A percentile compares a stretch with the other conserved stretches of the same genome.
phyloP scores from a whole-genome alignment of 2,113 vertebrate genomes.

The Noturus placidus region DNA sequence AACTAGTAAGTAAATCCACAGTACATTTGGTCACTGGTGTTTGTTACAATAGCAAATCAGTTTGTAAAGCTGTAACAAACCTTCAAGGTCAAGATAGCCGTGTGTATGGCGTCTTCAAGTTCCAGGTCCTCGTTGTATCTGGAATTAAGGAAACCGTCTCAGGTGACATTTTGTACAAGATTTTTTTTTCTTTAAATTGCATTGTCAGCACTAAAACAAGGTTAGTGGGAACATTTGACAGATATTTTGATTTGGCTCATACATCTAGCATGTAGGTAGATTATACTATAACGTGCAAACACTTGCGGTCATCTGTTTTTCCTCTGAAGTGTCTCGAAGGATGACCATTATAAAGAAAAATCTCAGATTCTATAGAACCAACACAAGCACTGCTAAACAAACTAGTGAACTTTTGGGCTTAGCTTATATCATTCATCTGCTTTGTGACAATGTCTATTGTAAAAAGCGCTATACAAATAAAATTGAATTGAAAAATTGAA shows the following conservation, averaged over 20 bases:
- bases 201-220: not conserved
- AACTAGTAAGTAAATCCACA: not conserved
- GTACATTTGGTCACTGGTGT: not conserved
- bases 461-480: too few species aligned
- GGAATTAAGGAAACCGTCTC: constrained; percentile 40
- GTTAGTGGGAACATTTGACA: not conserved
- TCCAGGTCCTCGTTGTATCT: constrained; percentile 98
- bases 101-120: constrained; percentile 98
- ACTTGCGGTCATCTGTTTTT: not conserved
- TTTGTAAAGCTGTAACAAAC: constrained; percentile 60
- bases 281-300: not conserved
- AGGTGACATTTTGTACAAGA: not conserved
- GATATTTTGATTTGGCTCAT: not conserved
- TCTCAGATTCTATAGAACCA: not conserved
- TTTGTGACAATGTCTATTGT: too few species aligned
- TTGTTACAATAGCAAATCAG: not conserved
- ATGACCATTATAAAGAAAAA: not conserved
- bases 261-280: not conserved
- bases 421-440: not conserved
- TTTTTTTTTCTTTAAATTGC: not conserved
- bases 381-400: not conserved
- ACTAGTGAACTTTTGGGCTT: not conserved
- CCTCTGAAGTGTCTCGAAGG: not conserved
- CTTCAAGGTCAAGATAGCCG: constrained; percentile 97
- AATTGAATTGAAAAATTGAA: too few species aligned